Evolutionary conservation across 2,797 vertebrate species (phyloP).

Genomic region (Karalla daura): DNA sequence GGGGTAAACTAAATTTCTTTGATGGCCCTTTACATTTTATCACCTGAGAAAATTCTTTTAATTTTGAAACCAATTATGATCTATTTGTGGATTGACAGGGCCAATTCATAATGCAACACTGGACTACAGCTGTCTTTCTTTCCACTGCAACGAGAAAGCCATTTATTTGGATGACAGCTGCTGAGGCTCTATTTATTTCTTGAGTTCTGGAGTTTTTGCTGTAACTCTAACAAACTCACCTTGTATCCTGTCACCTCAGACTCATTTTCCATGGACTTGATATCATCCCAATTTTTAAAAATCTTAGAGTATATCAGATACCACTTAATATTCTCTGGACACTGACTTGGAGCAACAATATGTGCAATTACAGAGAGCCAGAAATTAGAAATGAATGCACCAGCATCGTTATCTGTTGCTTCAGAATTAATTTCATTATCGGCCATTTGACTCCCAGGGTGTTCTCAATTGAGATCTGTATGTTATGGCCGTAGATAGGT

Average conservation of each 20-base stretch:
- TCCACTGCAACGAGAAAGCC: slow-evolving; percentile 58
- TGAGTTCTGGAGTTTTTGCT: slow-evolving; percentile 39
- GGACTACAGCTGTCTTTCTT: slow-evolving; percentile 65
- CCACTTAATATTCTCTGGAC: slow-evolving; percentile 89
- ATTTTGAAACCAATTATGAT: too few species aligned
- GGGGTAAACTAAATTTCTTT: slow-evolving; percentile 26
- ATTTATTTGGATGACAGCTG: slow-evolving; percentile 70
- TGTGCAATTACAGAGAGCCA: slow-evolving; percentile 56
- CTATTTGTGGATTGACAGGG: slow-evolving; percentile 71
- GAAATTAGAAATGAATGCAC: slow-evolving; percentile 47
- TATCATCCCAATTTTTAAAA: slow-evolving; percentile 91
- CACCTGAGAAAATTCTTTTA: slow-evolving; percentile 74
- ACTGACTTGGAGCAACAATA: slow-evolving; percentile 88
- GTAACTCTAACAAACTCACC: slow-evolving; percentile 79
- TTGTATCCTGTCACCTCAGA: slow-evolving; percentile 93
- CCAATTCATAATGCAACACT: slow-evolving; percentile 69
- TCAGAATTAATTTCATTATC: slow-evolving; percentile 23
- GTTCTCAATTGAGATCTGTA: too few species aligned
- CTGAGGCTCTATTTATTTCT: slow-evolving; percentile 63
- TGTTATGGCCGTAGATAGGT: too few species aligned
- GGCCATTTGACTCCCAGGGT: too few species aligned
- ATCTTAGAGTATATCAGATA: slow-evolving; percentile 91
- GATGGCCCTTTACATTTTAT: slow-evolving; percentile 64
- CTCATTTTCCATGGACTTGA: slow-evolving; percentile 92
- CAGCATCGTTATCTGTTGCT: slow-evolving; percentile 1